Percentiles rank a stretch among this genome's conserved stretches.
These are phyloP conservation scores for Megalurothrips usitatus DNA, from an alignment of 2,888 invertebrate species.

Conservation along the genomic window DNA sequence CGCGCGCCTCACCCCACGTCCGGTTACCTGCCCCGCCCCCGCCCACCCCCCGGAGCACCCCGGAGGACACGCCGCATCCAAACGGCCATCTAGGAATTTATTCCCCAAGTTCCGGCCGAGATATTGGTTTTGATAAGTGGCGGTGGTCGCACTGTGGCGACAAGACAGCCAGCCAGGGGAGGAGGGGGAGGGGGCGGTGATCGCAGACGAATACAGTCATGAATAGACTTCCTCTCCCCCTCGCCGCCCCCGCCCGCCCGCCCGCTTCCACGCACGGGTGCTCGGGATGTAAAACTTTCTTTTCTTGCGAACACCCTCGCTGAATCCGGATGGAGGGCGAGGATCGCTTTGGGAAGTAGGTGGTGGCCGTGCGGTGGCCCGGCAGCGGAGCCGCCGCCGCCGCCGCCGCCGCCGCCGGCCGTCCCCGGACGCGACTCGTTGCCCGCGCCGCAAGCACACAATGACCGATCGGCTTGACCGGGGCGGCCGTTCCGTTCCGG, in stretches of 20 bases:
- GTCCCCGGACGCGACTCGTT: background rate
- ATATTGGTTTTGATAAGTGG: slow-evolving; percentile 26
- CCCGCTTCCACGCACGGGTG: background rate
- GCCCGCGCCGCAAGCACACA: background rate
- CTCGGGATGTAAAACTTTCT: slow-evolving; percentile 15
- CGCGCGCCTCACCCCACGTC: no score
- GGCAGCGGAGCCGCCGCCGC: no score
- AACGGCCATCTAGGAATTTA: background rate
- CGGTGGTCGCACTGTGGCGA: background rate
- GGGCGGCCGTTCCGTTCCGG: no score
- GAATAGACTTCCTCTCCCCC: background rate
- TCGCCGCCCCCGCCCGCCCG: no score
- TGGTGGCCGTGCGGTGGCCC: background rate
- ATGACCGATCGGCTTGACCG: no score
- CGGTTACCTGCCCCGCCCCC: no score
- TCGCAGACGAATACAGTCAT: background rate
- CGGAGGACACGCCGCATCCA: background rate
- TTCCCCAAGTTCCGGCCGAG: background rate
- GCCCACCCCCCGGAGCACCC: no score
- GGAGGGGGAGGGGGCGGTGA: no score
- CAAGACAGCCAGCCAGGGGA: background rate
- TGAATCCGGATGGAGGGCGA: slow-evolving; percentile 14
- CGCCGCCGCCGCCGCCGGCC: background rate
- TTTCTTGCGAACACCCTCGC: background rate
- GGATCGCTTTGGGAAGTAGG: background rate